Evolutionary conservation across 2,113 vertebrate species (phyloP).

Genomic region (Melospiza melodia): DNA sequence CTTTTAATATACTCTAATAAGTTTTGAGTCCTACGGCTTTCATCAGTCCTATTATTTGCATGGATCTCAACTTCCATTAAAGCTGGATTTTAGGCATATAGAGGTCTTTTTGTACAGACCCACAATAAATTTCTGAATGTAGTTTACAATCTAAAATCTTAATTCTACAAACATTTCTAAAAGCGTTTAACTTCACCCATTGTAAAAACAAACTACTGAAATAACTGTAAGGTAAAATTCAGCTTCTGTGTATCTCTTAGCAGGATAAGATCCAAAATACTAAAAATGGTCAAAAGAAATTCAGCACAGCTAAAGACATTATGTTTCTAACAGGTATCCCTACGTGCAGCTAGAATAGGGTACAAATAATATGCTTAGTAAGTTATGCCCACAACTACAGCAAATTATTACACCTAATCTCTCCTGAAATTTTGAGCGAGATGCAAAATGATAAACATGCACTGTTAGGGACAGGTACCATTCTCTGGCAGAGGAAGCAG

Average conservation of each 20-base stretch:
- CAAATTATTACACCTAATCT: neutral
- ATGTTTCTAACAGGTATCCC: neutral
- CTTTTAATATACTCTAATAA: neutral
- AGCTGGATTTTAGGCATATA: neutral
- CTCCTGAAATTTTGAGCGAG: neutral
- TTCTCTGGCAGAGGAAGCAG: neutral
- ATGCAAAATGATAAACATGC: neutral
- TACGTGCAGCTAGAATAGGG: neutral
- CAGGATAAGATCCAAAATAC: neutral
- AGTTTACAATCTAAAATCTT: neutral
- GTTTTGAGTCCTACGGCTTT: neutral
- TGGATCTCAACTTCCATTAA: neutral
- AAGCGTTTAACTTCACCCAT: neutral
- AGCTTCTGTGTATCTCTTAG: neutral
- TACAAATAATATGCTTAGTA: neutral
- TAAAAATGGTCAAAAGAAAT: neutral
- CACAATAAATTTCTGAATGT: neutral
- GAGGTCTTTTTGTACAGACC: neutral
- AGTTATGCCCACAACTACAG: neutral
- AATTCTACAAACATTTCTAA: neutral
- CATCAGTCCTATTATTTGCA: neutral
- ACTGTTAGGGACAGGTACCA: neutral
- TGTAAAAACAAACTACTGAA: neutral
- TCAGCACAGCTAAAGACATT: neutral
- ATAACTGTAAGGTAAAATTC: neutral